These are phyloP conservation scores for Potorous gilbertii DNA, from an alignment of 2,797 vertebrate species.

Conservation along the genomic window DNA sequence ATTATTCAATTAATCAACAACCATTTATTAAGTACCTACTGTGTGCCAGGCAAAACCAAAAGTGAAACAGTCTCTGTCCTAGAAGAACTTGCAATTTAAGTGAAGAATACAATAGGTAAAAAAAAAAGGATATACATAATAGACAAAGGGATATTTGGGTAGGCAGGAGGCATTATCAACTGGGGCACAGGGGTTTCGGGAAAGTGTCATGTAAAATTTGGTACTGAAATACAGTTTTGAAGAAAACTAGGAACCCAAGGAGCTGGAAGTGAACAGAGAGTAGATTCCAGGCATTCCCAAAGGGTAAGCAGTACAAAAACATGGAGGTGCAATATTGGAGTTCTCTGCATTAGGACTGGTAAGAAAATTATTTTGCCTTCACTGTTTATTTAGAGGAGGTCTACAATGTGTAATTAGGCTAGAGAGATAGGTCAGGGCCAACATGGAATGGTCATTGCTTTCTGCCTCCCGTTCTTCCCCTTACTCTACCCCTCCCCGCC, in stretches of 20 bases:
- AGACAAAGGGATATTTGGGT: neutral
- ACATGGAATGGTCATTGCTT: neutral
- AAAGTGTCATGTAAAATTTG: neutral
- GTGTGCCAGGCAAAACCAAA: too few relatives aligned
- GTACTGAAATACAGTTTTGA: neutral
- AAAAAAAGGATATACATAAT: neutral
- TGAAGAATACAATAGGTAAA: too few relatives aligned
- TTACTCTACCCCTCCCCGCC: fast-evolving
- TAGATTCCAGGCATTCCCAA: neutral
- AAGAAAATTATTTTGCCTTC: neutral
- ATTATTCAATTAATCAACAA: neutral
- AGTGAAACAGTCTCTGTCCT: neutral
- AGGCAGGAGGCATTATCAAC: neutral
- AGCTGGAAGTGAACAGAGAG: neutral
- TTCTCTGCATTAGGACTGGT: neutral
- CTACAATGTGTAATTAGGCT: neutral
- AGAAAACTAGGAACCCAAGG: neutral
- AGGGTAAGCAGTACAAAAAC: neutral
- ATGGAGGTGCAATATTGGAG: neutral
- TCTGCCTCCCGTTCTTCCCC: neutral
- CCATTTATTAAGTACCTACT: neutral
- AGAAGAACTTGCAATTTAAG: neutral
- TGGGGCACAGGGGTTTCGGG: neutral
- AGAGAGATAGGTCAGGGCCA: neutral
- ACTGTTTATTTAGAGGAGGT: neutral